These are phyloP conservation scores for Cherax destructor DNA, from an alignment of 1,140 invertebrate species.

Conservation along the genomic window DNA sequence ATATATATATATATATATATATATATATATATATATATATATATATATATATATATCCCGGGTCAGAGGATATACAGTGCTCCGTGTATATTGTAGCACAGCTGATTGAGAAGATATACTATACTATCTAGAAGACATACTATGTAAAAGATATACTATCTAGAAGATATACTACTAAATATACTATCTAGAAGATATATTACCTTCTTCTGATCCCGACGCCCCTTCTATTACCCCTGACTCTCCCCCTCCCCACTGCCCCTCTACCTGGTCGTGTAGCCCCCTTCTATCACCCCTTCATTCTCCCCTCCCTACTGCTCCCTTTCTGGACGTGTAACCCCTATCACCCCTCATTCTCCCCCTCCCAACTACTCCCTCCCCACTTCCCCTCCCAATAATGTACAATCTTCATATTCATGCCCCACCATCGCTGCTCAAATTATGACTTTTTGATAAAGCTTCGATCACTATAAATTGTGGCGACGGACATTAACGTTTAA, in stretches of 20 bases:
- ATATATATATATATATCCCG: too few species aligned
- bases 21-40: too few species aligned
- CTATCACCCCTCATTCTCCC: not conserved
- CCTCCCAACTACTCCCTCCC: not conserved
- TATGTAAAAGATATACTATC: too few species aligned
- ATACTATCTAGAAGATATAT: too few species aligned
- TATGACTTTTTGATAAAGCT: slow-evolving; percentile 63
- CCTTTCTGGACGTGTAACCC: not conserved
- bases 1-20: too few species aligned
- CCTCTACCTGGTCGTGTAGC: not conserved
- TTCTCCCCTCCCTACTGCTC: not conserved
- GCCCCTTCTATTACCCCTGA: not conserved
- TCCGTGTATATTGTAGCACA: too few species aligned
- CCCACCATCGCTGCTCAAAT: slow-evolving; percentile 34
- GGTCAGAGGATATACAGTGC: too few species aligned
- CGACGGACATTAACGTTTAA: slow-evolving; percentile 70
- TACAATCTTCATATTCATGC: slow-evolving; percentile 69
- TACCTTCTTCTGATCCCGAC: too few species aligned
- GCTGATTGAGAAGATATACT: too few species aligned
- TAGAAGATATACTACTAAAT: too few species aligned
- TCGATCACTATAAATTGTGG: slow-evolving; percentile 65
- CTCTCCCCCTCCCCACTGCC: not conserved
- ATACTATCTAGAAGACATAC: too few species aligned
- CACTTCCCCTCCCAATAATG: slow-evolving; percentile 35
- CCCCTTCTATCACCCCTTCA: too few species aligned